Base-by-base conservation (phyloP, 2,797 vertebrate species). In the Cirrhinus mrigala region DNA sequence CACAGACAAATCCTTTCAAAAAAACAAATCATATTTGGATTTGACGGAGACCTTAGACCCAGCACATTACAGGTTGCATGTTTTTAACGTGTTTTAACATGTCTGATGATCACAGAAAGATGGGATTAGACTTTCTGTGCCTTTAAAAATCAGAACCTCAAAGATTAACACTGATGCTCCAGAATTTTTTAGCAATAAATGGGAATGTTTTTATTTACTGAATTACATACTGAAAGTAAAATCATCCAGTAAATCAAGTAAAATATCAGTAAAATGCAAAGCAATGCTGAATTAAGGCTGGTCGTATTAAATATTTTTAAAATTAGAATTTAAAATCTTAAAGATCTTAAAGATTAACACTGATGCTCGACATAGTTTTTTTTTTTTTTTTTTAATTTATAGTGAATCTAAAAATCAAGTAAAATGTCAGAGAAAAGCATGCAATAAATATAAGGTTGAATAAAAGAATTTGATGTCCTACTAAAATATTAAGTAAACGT, bases 1-100 rank as follows among this genome's bases (percentile, higher is more conserved):
- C 8, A 54, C 79, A 64, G 56, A 64, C 11, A 70, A 84, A 84
- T 84, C 64, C 62, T 70, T 50, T 79, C 62, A 84, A 54, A 24
- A 69, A 75, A 58, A 29, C 48, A 52, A 56, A 68, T 68, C 46
- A 77, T 11, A 68, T 77, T 52, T 44, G 82, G 29, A 66, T 76
- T 11, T 37, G 46, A 75, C 40, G 12, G 24, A 7, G 81, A 54
- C 14, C 60, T 76, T 27, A 9, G 27, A 84, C 60, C 60, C 73
- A 3, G 15, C 64, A 54, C 70, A 56, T 0, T 44, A 46, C 68
- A 22, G 24, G 11, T 58, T n/a, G 22, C 1, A 10, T 64, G 48
- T 56, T 71, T 71, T 18, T 27, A 60, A 29, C 4, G 7, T 58
- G 54, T 58, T 82, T 33, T 56, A 52, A 77, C 46, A 29, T 33